Evolutionary conservation across 2,113 vertebrate genomes (phyloP).

Genomic region (Ameiurus melas): DNA sequence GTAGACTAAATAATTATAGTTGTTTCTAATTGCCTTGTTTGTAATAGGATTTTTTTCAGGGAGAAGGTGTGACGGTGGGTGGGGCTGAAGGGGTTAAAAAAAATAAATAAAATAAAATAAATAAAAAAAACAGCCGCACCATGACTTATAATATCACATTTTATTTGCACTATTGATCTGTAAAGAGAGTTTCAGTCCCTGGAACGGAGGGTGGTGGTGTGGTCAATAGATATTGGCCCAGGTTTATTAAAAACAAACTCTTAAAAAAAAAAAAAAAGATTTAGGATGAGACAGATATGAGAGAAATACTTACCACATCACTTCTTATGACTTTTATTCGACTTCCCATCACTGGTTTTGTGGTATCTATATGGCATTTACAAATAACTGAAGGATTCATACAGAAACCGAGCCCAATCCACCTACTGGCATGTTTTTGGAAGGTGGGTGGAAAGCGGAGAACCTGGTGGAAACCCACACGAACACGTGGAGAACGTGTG

Average conservation of each 20-base stretch:
- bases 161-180: not conserved
- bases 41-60: not conserved
- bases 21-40: too few species aligned
- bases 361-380: not conserved
- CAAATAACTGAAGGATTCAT: not conserved
- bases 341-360: not conserved
- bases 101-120: too few species aligned
- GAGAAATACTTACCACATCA: not conserved
- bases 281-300: not conserved
- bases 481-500: not conserved
- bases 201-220: not conserved
- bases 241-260: not conserved
- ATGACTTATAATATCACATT: not conserved
- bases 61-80: not conserved
- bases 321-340: not conserved
- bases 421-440: not conserved
- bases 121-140: not conserved
- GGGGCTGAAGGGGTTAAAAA: not conserved
- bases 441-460: not conserved
- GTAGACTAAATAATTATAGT: too few species aligned
- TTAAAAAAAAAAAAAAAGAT: not conserved
- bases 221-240: constrained; percentile 1
- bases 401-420: not conserved
- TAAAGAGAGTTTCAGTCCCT: not conserved
- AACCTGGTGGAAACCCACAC: not conserved